Evolutionary conservation across 2,797 vertebrate genomes (phyloP).

Genomic region (Otolemur crassicaudatus): DNA sequence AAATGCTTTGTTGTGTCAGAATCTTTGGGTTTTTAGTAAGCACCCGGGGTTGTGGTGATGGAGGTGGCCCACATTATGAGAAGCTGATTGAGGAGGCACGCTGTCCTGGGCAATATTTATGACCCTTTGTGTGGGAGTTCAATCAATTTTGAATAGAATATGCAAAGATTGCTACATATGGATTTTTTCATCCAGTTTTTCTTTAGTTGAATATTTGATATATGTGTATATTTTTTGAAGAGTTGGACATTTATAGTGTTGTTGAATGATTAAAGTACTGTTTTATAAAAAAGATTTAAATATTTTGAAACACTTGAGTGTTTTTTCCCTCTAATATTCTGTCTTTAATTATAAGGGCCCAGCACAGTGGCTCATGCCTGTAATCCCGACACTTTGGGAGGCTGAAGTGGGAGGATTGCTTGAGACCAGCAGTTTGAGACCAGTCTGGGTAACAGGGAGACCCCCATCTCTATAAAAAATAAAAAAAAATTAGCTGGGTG

Average conservation of each 20-base stretch:
- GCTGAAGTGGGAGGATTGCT: neutral
- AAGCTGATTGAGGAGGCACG: neutral
- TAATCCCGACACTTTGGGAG: neutral
- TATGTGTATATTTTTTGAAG: neutral
- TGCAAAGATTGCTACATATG: neutral
- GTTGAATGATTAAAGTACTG: neutral
- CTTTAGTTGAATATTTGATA: neutral
- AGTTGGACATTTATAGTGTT: slow-evolving; percentile 33
- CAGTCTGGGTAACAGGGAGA: neutral
- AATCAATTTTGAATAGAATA: neutral
- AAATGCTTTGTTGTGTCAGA: neutral
- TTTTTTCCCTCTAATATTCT: neutral
- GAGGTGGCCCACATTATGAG: neutral
- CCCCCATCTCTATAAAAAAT: neutral
- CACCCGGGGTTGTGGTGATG: neutral
- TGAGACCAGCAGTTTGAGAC: neutral
- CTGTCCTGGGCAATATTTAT: neutral
- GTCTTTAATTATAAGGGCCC: slow-evolving; percentile 49
- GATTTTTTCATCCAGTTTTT: neutral
- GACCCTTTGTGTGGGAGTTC: neutral
- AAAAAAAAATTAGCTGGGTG: neutral
- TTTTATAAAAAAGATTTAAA: neutral
- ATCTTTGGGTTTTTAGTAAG: neutral
- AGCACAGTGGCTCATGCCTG: neutral
- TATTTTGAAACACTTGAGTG: neutral